Percentiles rank a stretch among this genome's conserved stretches.
Conservation (phyloP, 2,888 invertebrate genomes). For the Ypsolopha scabrella region DNA sequence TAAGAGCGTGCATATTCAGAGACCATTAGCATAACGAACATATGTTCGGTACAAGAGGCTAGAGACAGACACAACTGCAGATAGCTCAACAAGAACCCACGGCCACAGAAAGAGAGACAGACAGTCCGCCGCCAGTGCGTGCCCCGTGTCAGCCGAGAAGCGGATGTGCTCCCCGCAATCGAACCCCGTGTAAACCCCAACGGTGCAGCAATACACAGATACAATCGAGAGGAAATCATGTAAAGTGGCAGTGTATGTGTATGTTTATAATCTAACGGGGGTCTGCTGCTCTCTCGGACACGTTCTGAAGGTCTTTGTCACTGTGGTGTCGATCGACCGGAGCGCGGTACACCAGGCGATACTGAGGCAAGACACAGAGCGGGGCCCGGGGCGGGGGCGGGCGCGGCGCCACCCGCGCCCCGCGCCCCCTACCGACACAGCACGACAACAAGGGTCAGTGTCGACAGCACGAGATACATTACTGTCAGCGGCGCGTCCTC, state of each 20-base stretch:
- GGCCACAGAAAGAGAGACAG: constrained; percentile 72
- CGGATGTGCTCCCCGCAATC: constrained; percentile 40
- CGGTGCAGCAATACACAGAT: neutral
- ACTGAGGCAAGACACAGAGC: constrained; percentile 57
- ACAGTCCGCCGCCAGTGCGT: constrained; percentile 69
- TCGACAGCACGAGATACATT: constrained; percentile 42
- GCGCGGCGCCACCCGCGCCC: constrained; percentile 39
- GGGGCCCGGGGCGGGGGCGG: constrained; percentile 49
- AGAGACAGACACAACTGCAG: constrained; percentile 17
- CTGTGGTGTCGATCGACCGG: constrained; percentile 60
- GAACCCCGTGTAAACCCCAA: neutral
- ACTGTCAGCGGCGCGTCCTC: constrained; percentile 61
- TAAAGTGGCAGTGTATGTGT: constrained; percentile 64
- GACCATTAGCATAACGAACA: constrained; percentile 2
- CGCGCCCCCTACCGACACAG: constrained; percentile 26
- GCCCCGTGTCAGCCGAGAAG: constrained; percentile 60
- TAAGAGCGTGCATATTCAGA: constrained; percentile 4
- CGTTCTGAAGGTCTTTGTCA: constrained; percentile 68
- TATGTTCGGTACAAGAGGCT: constrained; percentile 26
- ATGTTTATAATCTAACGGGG: constrained; percentile 61
- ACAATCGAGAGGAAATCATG: constrained; percentile 18
- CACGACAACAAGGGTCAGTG: constrained; percentile 7
- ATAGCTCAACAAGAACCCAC: constrained; percentile 46
- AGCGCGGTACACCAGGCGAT: constrained; percentile 51
- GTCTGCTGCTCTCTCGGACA: constrained; percentile 73